Conservation (phyloP, 2,888 invertebrate species). For the Andrena haemorrhoa region DNA sequence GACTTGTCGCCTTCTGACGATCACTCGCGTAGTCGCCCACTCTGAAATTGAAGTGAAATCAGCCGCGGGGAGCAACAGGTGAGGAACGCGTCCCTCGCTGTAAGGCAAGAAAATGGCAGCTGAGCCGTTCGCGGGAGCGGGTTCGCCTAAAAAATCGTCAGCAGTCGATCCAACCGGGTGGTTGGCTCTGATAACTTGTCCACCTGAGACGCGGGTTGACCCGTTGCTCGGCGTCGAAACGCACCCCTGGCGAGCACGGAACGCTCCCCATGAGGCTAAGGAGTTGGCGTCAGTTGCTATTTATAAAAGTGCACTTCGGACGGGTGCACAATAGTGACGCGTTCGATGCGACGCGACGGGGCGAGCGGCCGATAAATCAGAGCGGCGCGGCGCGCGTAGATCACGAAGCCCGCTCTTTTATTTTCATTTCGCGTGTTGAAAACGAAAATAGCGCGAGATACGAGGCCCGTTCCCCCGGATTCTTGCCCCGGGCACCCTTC, state of each 20-base stretch:
- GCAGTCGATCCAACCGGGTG: neutral
- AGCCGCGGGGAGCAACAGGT: too few species aligned
- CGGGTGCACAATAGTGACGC: conserved; percentile 70
- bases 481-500: conserved; percentile 55
- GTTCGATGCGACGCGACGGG: conserved; percentile 59
- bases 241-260: conserved; percentile 29
- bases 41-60: too few species aligned
- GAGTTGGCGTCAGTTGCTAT: conserved; percentile 60
- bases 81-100: too few species aligned
- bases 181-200: neutral
- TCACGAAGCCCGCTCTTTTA: conserved; percentile 72
- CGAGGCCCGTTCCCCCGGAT: conserved; percentile 54
- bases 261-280: conserved; percentile 22
- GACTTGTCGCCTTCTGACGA: too few species aligned
- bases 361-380: conserved; percentile 74
- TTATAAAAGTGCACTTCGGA: conserved; percentile 76
- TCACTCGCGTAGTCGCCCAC: too few species aligned
- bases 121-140: too few species aligned
- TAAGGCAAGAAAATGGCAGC: too few species aligned
- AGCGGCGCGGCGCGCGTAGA: conserved; percentile 71
- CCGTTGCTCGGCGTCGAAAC: neutral
- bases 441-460: conserved; percentile 74
- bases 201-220: neutral
- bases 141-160: neutral
- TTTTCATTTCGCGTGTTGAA: conserved; percentile 75